Conservation (phyloP, 2,797 vertebrate species). For the Chelonia mydas region DNA sequence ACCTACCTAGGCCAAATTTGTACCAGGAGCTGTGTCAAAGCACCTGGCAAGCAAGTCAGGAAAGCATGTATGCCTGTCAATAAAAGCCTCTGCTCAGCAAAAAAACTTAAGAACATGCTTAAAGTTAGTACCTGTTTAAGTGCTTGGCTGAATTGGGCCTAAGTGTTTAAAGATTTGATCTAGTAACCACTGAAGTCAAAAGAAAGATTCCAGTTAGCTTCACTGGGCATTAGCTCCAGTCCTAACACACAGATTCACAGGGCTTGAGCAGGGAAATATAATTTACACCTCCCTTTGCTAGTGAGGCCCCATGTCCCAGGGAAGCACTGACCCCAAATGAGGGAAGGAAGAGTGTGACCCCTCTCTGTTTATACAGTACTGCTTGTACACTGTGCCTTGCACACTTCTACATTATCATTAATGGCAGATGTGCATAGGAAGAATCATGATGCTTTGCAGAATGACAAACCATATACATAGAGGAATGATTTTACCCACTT, state of each 20-base stretch:
- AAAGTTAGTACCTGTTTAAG: not conserved
- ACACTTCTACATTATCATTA: not conserved
- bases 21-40: not conserved
- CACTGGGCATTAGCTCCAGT: not conserved
- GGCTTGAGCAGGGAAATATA: not conserved
- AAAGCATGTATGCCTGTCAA: not conserved
- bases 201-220: not conserved
- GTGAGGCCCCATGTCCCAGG: rapidly evolving
- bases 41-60: rapidly evolving
- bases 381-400: not conserved
- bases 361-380: not conserved
- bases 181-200: not conserved
- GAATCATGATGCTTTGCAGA: not conserved
- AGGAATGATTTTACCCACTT: not conserved
- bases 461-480: not conserved
- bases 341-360: not conserved
- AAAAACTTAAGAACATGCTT: not conserved
- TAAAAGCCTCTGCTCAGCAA: not conserved
- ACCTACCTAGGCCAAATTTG: not conserved
- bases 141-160: not conserved
- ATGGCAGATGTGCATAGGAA: not conserved
- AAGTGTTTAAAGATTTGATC: not conserved
- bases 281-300: not conserved
- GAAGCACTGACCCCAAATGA: not conserved
- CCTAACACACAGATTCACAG: rapidly evolving